phyloP scores from a whole-genome alignment of 2,113 vertebrate species.

The Nannobrachium achirus region DNA sequence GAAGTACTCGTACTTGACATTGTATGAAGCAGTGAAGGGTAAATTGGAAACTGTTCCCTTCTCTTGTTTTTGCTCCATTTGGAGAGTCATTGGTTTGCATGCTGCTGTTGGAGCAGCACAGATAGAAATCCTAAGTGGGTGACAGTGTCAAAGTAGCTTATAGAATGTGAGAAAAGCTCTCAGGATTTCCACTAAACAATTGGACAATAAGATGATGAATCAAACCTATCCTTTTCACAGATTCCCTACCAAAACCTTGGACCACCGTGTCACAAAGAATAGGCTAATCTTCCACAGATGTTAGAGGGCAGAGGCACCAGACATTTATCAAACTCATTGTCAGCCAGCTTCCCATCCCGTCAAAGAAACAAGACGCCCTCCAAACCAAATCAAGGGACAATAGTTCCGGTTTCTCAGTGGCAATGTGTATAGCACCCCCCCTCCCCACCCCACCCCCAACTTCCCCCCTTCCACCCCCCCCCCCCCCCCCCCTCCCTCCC shows the following conservation, averaged over 20 bases:
- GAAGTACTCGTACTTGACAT: conserved; percentile 54
- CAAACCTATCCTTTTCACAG: conserved; percentile 34
- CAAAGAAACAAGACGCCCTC: conserved; percentile 60
- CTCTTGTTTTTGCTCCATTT: background rate
- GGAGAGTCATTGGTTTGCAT: background rate
- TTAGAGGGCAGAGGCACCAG: conserved; percentile 46
- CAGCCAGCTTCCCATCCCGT: conserved; percentile 52
- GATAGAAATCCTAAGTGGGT: background rate
- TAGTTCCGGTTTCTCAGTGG: conserved; percentile 53
- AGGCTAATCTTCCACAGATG: conserved; percentile 49
- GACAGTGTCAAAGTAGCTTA: background rate
- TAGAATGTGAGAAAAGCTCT: conserved; percentile 28
- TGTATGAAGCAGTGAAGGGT: conserved; percentile 22
- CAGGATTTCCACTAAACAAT: conserved; percentile 23
- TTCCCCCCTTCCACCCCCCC: conserved; percentile 52
- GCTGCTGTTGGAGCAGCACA: background rate
- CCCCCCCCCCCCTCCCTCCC: background rate
- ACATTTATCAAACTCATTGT: conserved; percentile 73
- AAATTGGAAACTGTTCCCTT: conserved; percentile 4
- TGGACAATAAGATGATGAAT: conserved; percentile 26
- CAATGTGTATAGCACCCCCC: background rate
- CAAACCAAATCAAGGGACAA: conserved; percentile 55
- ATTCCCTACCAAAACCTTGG: conserved; percentile 29
- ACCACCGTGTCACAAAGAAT: conserved; percentile 31
- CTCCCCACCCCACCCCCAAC: conserved; percentile 27